These are phyloP conservation scores for Drosophila orosa DNA, from an alignment of 1,140 invertebrate genomes.

Conservation along the genomic window DNA sequence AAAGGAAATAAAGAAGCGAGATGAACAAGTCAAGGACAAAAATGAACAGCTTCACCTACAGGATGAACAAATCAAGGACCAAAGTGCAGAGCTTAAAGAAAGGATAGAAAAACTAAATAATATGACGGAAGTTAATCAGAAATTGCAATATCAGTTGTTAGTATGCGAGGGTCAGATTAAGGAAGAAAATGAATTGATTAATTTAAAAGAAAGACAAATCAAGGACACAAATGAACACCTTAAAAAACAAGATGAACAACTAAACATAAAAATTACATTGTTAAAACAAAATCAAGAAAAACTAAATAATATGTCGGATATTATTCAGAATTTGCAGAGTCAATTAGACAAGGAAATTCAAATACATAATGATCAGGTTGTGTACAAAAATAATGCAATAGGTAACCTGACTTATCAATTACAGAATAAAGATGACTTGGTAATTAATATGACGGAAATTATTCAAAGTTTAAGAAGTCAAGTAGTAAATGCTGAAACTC, in stretches of 20 bases:
- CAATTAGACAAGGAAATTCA: not conserved
- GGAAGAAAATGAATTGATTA: not conserved
- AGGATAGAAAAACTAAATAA: not conserved
- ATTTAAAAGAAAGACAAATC: not conserved
- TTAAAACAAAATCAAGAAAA: not conserved
- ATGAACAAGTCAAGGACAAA: not conserved
- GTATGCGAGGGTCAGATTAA: not conserved
- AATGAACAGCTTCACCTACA: not conserved
- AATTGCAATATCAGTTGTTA: not conserved
- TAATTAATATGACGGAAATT: not conserved
- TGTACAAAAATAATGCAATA: not conserved
- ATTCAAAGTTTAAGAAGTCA: not conserved
- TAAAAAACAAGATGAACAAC: not conserved
- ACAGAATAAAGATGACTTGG: not conserved
- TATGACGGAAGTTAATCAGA: too few relatives aligned
- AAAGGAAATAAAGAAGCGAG: not conserved
- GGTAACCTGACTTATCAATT: not conserved
- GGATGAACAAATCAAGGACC: not conserved
- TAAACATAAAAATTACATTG: not conserved
- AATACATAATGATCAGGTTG: not conserved
- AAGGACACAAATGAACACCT: not conserved
- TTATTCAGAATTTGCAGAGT: not conserved
- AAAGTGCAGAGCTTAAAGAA: not conserved
- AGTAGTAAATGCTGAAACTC: not conserved
- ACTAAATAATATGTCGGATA: not conserved